A percentile compares a stretch with the other conserved stretches of the same genome.
Evolutionary conservation across 2,888 invertebrate species (phyloP).

Genomic region (Poecilus cupreus): DNA sequence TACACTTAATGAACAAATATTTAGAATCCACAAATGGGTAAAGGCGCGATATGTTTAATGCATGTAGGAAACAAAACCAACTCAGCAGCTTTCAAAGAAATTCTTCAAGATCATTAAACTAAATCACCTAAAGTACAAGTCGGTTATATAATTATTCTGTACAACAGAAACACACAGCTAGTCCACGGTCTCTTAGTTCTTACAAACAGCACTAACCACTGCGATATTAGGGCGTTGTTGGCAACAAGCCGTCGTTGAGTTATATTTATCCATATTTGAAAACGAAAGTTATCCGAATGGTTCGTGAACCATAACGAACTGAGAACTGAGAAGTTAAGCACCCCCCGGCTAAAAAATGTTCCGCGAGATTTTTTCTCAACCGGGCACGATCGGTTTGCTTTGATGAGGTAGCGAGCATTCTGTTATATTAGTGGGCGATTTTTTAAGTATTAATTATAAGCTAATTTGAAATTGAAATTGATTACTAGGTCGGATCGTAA

Average conservation of each 20-base stretch:
- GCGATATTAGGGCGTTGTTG: constrained; percentile 16
- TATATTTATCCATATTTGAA: constrained; percentile 40
- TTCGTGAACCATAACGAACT: constrained; percentile 38
- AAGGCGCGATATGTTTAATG: no score
- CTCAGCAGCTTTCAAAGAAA: constrained; percentile 4
- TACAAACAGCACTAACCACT: background rate
- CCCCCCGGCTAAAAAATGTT: background rate
- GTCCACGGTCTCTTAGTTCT: background rate
- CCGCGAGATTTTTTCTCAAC: background rate
- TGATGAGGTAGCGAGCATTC: background rate
- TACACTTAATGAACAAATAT: no score
- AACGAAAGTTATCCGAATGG: constrained; percentile 29
- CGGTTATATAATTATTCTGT: constrained; percentile 32
- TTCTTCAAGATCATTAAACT: constrained; percentile 34
- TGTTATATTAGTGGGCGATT: background rate
- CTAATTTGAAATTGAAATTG: no score
- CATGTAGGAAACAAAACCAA: background rate
- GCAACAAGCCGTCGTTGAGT: constrained; percentile 6
- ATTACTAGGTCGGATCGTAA: no score
- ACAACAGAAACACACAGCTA: background rate
- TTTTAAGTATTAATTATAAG: no score
- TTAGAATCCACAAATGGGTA: no score
- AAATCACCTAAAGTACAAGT: constrained; percentile 7
- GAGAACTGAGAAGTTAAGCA: background rate
- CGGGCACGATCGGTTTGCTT: background rate